Conservation (phyloP, 2,888 invertebrate genomes). For the Lasioglossum oenotherae region DNA sequence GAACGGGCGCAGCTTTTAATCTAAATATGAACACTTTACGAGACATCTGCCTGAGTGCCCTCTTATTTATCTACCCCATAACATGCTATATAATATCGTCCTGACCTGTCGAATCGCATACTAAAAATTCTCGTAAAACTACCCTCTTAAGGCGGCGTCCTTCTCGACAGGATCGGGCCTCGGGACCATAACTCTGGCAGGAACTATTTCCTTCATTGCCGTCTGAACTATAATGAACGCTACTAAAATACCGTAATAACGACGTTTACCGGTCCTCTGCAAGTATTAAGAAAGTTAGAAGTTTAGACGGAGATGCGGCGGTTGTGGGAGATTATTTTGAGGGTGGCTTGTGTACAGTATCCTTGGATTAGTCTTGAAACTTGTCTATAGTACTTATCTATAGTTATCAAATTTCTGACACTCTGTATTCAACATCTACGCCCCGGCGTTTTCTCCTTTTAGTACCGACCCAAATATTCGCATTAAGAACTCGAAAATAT, state of each 20-base stretch:
- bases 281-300: conserved; percentile 14
- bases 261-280: not conserved
- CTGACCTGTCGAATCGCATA: conserved; percentile 41
- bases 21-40: conserved; percentile 51
- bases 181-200: conserved; percentile 6
- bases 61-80: conserved; percentile 44
- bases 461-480: not conserved
- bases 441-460: not conserved
- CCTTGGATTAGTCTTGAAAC: conserved; percentile 1
- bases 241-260: conserved; percentile 9
- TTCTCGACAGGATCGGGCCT: conserved; percentile 7
- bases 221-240: conserved; percentile 17
- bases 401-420: not conserved
- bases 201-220: conserved; percentile 22
- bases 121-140: conserved; percentile 51
- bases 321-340: not conserved
- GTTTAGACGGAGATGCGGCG: not conserved
- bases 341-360: not conserved
- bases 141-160: conserved; percentile 24
- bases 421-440: not conserved
- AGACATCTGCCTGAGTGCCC: conserved; percentile 32
- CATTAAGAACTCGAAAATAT: not conserved
- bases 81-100: conserved; percentile 23
- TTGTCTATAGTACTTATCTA: conserved; percentile 2
- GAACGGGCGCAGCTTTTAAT: conserved; percentile 16